phyloP scores from a whole-genome alignment of 2,797 vertebrate species.

The Dromococcyx pavoninus region DNA sequence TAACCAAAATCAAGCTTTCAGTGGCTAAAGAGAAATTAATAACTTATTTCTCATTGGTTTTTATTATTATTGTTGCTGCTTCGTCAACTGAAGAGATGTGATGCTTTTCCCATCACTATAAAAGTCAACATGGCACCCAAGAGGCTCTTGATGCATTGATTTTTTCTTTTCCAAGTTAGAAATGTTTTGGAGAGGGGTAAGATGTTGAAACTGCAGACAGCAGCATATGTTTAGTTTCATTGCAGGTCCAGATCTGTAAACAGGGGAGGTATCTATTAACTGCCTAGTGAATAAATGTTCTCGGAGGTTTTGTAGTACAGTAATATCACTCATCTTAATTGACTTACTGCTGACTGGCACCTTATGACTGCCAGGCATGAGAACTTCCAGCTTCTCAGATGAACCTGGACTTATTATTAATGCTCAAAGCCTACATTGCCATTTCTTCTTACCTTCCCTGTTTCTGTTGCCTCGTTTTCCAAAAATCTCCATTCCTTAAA shows the following conservation, averaged over 20 bases:
- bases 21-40: not conserved
- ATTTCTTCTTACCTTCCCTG: not conserved
- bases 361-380: not conserved
- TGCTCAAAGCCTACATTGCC: not conserved
- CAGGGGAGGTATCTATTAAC: too few species aligned
- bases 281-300: too few species aligned
- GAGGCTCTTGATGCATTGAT: not conserved
- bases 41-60: not conserved
- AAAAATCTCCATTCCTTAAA: not conserved
- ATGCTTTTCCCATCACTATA: not conserved
- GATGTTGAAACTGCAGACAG: not conserved
- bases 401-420: not conserved
- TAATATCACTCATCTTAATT: too few species aligned
- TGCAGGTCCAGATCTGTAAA: too few species aligned
- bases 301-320: too few species aligned
- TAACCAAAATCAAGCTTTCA: not conserved
- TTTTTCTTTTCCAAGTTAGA: not conserved
- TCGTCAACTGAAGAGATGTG: not conserved
- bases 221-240: not conserved
- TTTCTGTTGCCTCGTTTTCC: not conserved
- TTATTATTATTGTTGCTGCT: not conserved
- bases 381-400: not conserved
- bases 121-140: not conserved
- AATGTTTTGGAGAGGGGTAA: not conserved
- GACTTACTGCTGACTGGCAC: too few species aligned